Evolutionary conservation across 35 echinoderm and acorn worm species (phyloP).

Genomic region (Ophiothrix spiculata): DNA sequence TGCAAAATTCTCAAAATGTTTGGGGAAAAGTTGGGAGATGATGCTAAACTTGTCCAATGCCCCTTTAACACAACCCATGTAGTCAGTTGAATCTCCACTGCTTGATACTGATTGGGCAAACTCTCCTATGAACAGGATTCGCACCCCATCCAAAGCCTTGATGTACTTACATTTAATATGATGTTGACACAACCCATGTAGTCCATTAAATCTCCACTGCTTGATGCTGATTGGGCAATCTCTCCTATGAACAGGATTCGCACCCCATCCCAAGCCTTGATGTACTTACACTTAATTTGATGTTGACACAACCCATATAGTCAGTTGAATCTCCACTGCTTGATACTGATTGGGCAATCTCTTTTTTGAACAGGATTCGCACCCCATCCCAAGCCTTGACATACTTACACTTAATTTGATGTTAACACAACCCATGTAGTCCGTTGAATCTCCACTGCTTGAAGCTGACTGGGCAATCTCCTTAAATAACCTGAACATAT

Average conservation of each 20-base stretch:
- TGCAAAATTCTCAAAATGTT: too few relatives aligned
- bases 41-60: too few relatives aligned
- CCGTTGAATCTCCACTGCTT: constrained; percentile 11
- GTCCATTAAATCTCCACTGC: constrained; percentile 12
- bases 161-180: not conserved
- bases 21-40: too few relatives aligned
- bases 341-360: constrained; percentile 10
- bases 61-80: constrained; percentile 31
- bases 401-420: constrained; percentile 42
- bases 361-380: too few relatives aligned
- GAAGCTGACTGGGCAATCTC: constrained; percentile 19
- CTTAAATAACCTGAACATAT: constrained; percentile 33
- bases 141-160: too few relatives aligned
- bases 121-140: constrained; percentile 18
- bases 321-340: constrained; percentile 19
- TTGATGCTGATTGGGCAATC: constrained; percentile 9
- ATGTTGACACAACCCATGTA: constrained; percentile 33
- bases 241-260: constrained; percentile 20
- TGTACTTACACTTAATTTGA: constrained; percentile 40
- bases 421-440: constrained; percentile 31
- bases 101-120: constrained; percentile 2
- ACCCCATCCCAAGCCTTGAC: too few relatives aligned
- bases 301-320: constrained; percentile 31
- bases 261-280: too few relatives aligned
- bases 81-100: constrained; percentile 22